A percentile compares a stretch with the other conserved stretches of the same genome.
Conservation (phyloP, 2,113 vertebrate species). For the Abramis brama region DNA sequence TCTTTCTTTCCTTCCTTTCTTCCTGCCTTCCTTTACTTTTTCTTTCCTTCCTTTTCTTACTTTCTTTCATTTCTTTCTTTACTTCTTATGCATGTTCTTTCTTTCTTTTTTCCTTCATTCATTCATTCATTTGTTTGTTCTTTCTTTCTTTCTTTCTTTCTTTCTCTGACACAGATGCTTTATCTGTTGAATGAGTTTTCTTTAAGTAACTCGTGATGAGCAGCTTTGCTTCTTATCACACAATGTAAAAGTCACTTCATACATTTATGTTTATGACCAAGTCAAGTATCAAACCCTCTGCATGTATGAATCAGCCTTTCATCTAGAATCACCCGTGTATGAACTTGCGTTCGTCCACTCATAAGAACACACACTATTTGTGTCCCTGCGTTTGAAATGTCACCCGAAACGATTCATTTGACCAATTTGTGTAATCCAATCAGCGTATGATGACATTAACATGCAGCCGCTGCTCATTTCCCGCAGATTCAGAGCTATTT, state of each 20-base stretch:
- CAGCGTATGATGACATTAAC: slow-evolving; percentile 22
- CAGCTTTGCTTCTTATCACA: not conserved
- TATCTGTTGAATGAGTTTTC: not conserved
- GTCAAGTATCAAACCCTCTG: not conserved
- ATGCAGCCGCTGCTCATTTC: slow-evolving; percentile 9
- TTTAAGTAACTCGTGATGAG: not conserved
- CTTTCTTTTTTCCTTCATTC: not conserved
- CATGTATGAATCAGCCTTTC: too few relatives aligned
- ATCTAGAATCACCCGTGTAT: too few relatives aligned
- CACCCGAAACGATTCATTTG: slow-evolving; percentile 47
- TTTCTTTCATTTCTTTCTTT: not conserved
- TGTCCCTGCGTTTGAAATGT: slow-evolving; percentile 22
- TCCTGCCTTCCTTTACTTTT: not conserved
- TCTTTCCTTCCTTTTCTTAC: not conserved
- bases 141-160: not conserved
- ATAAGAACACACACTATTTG: not conserved
- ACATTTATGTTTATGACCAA: not conserved
- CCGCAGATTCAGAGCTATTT: not conserved
- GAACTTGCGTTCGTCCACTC: not conserved
- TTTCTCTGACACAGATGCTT: not conserved
- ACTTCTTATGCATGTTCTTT: not conserved
- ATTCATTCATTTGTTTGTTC: not conserved
- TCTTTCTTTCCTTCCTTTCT: too few relatives aligned
- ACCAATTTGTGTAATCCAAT: slow-evolving; percentile 50
- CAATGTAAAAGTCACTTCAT: not conserved